Evolutionary conservation across 2,888 invertebrate genomes (phyloP), one percentile per base, ranked within the genome.

Genomic region (Hylaea fasciaria): DNA sequence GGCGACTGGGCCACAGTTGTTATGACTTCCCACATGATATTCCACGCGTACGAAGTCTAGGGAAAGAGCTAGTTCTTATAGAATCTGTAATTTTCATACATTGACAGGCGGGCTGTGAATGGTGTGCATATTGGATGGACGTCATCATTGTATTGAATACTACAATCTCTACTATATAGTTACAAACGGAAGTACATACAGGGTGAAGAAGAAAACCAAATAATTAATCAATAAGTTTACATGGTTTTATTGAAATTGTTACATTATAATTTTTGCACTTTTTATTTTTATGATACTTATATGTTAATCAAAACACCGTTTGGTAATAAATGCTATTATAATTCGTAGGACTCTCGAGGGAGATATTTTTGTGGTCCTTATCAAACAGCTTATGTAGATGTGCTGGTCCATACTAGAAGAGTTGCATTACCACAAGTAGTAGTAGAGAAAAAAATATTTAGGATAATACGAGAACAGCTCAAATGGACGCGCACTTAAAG

Each of bases 261-360:
- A 91, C 91, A 91, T 90, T 87, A 81, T 89, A 87, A 92, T 90
- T 91, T 92, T 92, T 92, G 91, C 91, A 91, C 91, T 91, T 89
- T 86, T 89, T 87, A 88, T 77, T 86, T 82, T 80, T 86, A 86
- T 80, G 83, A 83, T 85, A 85, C 87, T 87, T 89, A 87, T 79
- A 85, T 78, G 83, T 87, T 90, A 89, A 82, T 90, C 87, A 87
- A 91, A 90, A 91, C 89, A 89, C 88, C 86, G 76, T 90, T 91
- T 90, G 91, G 90, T 91, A 90, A 89, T 92, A 92, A 92, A 92
- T 92, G 92, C 92, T 91, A 90, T 90, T 82, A 82, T 87, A 87
- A 86, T 82, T 85, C 78, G 72, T 82, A 85, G 85, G 86, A 89
- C 85, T 85, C 82, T 78, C 78, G 73, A 78, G 84, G 77, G 83